Percentiles rank a stretch among this genome's conserved stretches.
Evolutionary conservation across 2,113 vertebrate species (phyloP).

Genomic region (Ochotona princeps): DNA sequence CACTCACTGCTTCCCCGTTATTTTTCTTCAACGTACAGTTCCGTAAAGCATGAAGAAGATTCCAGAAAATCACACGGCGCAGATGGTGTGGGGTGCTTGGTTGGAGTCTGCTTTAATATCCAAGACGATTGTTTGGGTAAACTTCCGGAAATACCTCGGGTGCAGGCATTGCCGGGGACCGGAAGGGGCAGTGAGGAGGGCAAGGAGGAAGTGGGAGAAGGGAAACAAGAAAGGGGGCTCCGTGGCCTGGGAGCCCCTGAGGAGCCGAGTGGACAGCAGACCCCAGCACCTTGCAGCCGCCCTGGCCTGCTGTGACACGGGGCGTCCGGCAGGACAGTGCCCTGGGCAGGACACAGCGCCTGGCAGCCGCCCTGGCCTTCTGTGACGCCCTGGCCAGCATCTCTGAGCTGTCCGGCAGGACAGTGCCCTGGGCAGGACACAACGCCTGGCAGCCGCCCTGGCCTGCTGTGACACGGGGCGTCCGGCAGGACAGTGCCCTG

Average conservation of each 20-base stretch:
- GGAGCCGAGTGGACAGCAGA: not conserved
- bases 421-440: no score
- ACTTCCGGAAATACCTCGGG: not conserved
- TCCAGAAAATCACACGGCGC: not conserved
- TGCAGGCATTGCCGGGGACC: not conserved
- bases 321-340: not conserved
- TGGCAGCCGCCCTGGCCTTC: no score
- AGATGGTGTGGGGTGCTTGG: not conserved
- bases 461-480: no score
- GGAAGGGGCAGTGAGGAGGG: not conserved
- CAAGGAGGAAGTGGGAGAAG: not conserved
- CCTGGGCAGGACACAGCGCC: no score
- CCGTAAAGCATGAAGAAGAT: not conserved
- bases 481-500: no score
- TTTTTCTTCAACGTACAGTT: no score
- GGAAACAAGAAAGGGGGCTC: no score
- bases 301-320: fast-evolving
- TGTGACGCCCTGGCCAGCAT: no score
- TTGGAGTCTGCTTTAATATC: not conserved
- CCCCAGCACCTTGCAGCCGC: not conserved
- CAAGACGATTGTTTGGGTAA: not conserved
- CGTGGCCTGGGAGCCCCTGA: not conserved
- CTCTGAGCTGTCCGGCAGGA: no score
- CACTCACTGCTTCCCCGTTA: no score
- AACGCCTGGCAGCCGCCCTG: no score